phyloP scores from a whole-genome alignment of 1,140 invertebrate species.

The Drosophila carrolli region DNA sequence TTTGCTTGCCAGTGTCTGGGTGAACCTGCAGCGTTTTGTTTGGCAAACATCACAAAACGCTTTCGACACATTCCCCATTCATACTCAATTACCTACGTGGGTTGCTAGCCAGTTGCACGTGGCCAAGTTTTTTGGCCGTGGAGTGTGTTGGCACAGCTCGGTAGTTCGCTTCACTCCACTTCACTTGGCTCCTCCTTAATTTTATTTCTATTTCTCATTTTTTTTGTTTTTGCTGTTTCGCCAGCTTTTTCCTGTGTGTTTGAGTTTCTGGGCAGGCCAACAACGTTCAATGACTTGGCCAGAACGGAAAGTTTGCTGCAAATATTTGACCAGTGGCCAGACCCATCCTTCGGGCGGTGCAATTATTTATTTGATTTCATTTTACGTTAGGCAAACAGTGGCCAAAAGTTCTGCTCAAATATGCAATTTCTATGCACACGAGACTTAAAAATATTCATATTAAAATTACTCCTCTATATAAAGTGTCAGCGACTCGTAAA shows the following conservation, averaged over 20 bases:
- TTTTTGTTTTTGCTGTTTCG: not conserved
- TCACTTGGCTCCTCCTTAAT: conserved; percentile 21
- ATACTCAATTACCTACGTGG: conserved; percentile 82
- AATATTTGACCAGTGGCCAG: conserved; percentile 77
- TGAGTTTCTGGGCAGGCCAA: conserved; percentile 57
- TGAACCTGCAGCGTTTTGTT: conserved; percentile 60
- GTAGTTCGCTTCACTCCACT: conserved; percentile 11
- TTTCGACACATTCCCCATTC: conserved; percentile 80
- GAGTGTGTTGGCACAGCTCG: conserved; percentile 25
- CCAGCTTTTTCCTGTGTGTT: conserved; percentile 33
- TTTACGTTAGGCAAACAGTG: conserved; percentile 43
- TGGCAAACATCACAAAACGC: conserved; percentile 75
- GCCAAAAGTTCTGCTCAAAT: conserved; percentile 44
- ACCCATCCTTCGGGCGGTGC: conserved; percentile 46
- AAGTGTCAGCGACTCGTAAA: conserved; percentile 57
- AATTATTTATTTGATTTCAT: conserved; percentile 79
- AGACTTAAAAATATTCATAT: conserved; percentile 71
- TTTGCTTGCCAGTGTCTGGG: conserved; percentile 67
- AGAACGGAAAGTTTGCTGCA: conserved; percentile 73
- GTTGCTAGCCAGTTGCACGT: conserved; percentile 17
- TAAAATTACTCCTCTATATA: conserved; percentile 49
- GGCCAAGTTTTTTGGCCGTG: conserved; percentile 34
- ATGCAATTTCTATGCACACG: conserved; percentile 51
- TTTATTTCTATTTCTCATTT: conserved; percentile 9
- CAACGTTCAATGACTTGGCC: conserved; percentile 76